These are phyloP conservation scores for Drosophila infuscata DNA, from an alignment of 2,888 invertebrate genomes.

Conservation along the genomic window DNA sequence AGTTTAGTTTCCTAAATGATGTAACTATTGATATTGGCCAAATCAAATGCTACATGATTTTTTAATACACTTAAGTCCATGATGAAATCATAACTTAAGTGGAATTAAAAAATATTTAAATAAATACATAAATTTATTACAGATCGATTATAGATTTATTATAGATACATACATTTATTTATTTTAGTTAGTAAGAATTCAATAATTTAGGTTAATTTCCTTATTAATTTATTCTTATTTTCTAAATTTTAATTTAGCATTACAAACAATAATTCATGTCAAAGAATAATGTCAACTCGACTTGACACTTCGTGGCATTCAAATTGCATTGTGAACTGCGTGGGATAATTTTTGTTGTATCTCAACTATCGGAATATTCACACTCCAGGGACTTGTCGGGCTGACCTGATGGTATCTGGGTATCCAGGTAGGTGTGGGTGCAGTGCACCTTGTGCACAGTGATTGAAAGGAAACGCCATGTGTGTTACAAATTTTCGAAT, in stretches of 20 bases:
- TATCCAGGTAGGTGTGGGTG: constrained; percentile 11
- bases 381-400: constrained; percentile 23
- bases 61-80: not conserved
- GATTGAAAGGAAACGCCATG: constrained; percentile 70
- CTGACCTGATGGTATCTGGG: constrained; percentile 42
- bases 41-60: not conserved
- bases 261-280: not conserved
- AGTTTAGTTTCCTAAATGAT: not conserved
- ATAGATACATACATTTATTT: too few relatives aligned
- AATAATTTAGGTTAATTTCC: too few relatives aligned
- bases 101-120: not conserved
- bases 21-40: not conserved
- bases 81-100: not conserved
- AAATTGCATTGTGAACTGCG: constrained; percentile 37
- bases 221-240: too few relatives aligned
- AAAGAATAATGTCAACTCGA: constrained; percentile 21
- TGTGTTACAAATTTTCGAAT: constrained; percentile 73
- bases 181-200: too few relatives aligned
- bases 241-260: too few relatives aligned
- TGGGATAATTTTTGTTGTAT: constrained; percentile 42
- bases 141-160: too few relatives aligned
- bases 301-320: constrained; percentile 21
- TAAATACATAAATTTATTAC: too few relatives aligned
- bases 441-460: constrained; percentile 35
- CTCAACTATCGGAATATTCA: constrained; percentile 27